Base-by-base conservation (phyloP, 2,888 invertebrate species). In the Agriopis marginaria region DNA sequence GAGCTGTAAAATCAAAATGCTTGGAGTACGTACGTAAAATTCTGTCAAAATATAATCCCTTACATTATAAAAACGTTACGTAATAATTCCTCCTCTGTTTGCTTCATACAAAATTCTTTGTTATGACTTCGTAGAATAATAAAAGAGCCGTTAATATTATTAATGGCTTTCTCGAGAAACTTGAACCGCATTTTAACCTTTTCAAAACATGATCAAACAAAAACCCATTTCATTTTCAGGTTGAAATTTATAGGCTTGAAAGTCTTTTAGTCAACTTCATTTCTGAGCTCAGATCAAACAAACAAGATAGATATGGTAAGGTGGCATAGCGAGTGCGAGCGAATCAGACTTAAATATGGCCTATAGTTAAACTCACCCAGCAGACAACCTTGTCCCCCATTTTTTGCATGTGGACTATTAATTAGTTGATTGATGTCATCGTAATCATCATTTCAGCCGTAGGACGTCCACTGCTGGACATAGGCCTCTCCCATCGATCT, bases 1-100 rank as follows among this genome's bases (percentile, higher is more conserved):
- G 59, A 9, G 65, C 40, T 66, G 61, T 74, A 70, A 72, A 73
- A 76, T 74, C 63, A 69, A 72, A 49, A 23, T 42, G 6, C 47
- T 56, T 6, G 12, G 17, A 44, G 32, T 5, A 50, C 39, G 40
- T 63, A 11, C 39, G 40, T 63, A 11, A 32, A 56, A 45, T 51
- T 9, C 44, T n/a, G 50, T 32, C 51, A 61, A 61, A 61, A 61
- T 61, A 53, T 42, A 44, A 62, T 53, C 32, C 44, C 44, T 17
- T 53, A 62, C 62, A 45, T 62, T 60, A 49, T 60, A 58, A 42
- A 56, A 59, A 59, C 50, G 61, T 61, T 42, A 44, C 53, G 53
- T 53, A 53, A 54, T 62, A 53, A 62, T 62, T 62, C 53, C 44
- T 53, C 53, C 9, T 44, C 53, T 62, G 62, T 62, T 53, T 53